Conservation (phyloP, 2,797 vertebrate species). For the Tinamus major region DNA sequence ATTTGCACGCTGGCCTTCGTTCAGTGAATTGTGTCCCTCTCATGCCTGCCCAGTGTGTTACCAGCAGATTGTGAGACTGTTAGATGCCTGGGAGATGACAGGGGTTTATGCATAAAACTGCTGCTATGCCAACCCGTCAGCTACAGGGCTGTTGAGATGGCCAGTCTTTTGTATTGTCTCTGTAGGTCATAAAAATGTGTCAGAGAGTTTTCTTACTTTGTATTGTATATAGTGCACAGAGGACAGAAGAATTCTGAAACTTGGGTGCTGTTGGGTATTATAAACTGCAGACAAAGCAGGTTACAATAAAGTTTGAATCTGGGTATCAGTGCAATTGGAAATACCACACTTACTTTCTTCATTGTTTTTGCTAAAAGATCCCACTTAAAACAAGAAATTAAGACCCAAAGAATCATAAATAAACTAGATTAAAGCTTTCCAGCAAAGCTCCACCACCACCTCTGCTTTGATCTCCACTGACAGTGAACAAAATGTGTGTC, state of each 20-base stretch:
- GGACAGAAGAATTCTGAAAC: not conserved
- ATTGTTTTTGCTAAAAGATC: not conserved
- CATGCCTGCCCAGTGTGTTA: not conserved
- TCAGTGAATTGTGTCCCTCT: not conserved
- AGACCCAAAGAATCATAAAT: not conserved
- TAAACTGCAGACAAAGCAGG: not conserved
- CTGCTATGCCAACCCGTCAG: not conserved
- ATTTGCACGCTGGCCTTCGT: not conserved
- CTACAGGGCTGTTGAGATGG: fast-evolving
- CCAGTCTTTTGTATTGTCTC: not conserved
- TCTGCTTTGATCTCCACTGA: not conserved
- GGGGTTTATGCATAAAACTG: not conserved
- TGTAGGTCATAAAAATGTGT: not conserved
- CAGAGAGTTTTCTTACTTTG: not conserved
- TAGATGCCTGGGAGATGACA: not conserved
- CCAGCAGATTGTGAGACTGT: not conserved
- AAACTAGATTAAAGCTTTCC: not conserved
- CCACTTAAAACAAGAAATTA: not conserved
- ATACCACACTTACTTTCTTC: not conserved
- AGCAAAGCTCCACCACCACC: fast-evolving
- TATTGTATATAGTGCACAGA: not conserved
- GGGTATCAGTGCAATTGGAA: fast-evolving
- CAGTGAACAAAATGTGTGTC: not conserved
- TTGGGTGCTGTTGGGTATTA: fast-evolving
- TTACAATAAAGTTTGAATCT: not conserved